These are phyloP conservation scores for Drosophila aff. DNA, from an alignment of 1,140 invertebrate species.

Conservation along the genomic window DNA sequence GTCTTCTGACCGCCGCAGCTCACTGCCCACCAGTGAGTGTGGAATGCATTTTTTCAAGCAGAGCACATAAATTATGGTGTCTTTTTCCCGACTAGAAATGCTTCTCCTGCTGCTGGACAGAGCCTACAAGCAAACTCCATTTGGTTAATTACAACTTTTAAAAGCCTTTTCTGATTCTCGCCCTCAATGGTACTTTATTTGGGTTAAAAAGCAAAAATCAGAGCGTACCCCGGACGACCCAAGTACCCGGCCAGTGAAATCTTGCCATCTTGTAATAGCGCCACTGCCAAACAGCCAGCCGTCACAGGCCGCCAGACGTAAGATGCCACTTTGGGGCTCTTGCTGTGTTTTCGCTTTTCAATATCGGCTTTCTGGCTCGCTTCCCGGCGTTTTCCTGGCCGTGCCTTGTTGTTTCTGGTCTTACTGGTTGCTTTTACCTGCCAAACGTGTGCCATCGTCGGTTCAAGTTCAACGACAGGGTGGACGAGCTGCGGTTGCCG, in stretches of 20 bases:
- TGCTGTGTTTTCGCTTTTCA: slow-evolving; percentile 44
- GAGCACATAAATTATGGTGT: not conserved
- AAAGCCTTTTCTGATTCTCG: slow-evolving; percentile 49
- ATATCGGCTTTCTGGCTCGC: slow-evolving; percentile 25
- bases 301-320: slow-evolving; percentile 6
- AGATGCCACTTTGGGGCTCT: slow-evolving; percentile 9
- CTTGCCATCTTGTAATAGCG: slow-evolving; percentile 5
- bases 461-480: slow-evolving; percentile 65
- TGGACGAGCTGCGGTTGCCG: slow-evolving; percentile 20
- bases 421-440: slow-evolving; percentile 33
- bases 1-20: slow-evolving; percentile 4
- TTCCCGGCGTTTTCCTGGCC: slow-evolving; percentile 30
- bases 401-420: slow-evolving; percentile 9
- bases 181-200: not conserved
- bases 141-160: slow-evolving; percentile 18
- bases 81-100: not conserved
- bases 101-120: not conserved
- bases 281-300: slow-evolving; percentile 6
- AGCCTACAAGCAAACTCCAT: slow-evolving; percentile 34
- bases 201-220: not conserved
- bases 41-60: slow-evolving; percentile 6
- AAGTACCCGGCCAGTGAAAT: slow-evolving; percentile 20
- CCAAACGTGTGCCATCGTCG: slow-evolving; percentile 25
- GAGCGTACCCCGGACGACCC: not conserved
- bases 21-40: slow-evolving; percentile 4